Evolutionary conservation across 2,113 vertebrate species (phyloP).

Genomic region (Hippopotamus amphibius): DNA sequence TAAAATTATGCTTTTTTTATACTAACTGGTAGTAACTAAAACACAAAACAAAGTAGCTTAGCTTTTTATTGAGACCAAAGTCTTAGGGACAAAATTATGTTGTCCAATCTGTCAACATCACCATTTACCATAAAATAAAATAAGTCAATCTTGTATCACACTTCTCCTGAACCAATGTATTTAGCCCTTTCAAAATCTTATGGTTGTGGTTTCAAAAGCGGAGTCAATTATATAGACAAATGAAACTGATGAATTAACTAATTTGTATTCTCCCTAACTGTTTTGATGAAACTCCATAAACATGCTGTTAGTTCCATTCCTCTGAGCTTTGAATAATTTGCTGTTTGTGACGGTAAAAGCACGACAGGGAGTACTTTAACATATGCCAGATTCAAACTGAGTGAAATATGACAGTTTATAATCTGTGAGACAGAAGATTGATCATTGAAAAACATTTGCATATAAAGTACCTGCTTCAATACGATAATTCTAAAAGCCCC

Average conservation of each 20-base stretch:
- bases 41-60: neutral
- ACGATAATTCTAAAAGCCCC: constrained; percentile 65
- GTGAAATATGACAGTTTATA: constrained; percentile 81
- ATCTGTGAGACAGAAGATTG: constrained; percentile 79
- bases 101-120: neutral
- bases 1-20: neutral
- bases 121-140: constrained; percentile 30
- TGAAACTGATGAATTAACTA: constrained; percentile 80
- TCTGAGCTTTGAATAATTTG: constrained; percentile 85
- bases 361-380: constrained; percentile 84
- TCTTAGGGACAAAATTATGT: constrained; percentile 24
- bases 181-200: constrained; percentile 48
- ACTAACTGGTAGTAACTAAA: neutral
- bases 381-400: constrained; percentile 82
- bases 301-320: constrained; percentile 82
- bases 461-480: constrained; percentile 66
- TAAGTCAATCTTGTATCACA: neutral
- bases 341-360: constrained; percentile 83
- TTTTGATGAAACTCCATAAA: constrained; percentile 81
- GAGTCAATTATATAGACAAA: constrained; percentile 81
- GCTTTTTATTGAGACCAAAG: neutral
- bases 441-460: constrained; percentile 81
- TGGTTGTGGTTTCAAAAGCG: constrained; percentile 65
- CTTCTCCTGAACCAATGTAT: neutral
- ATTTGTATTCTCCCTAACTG: constrained; percentile 83